Conservation (phyloP, 2,113 vertebrate genomes). For the Calonectris borealis region DNA sequence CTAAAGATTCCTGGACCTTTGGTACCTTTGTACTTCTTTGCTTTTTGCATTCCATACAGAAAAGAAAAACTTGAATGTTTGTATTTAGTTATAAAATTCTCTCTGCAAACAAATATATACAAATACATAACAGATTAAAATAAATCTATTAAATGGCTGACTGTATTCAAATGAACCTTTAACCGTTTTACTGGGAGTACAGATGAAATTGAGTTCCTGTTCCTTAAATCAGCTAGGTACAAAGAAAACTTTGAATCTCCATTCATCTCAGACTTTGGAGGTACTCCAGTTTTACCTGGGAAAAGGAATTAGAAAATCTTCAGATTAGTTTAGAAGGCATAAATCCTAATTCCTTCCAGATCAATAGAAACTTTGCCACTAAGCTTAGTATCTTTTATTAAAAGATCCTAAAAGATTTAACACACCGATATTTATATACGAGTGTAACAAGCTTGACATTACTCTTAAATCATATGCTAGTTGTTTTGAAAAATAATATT, state of each 20-base stretch:
- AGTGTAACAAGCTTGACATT: not conserved
- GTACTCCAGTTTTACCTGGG: conserved; percentile 89
- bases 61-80: not conserved
- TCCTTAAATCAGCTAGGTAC: conserved; percentile 89
- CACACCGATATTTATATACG: not conserved
- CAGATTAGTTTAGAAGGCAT: not conserved
- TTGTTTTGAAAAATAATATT: not conserved
- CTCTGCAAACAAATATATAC: not conserved
- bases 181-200: conserved; percentile 88
- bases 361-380: not conserved
- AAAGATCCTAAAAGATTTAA: not conserved
- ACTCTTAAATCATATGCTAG: not conserved
- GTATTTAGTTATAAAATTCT: not conserved
- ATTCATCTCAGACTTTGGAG: conserved; percentile 71
- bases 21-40: not conserved
- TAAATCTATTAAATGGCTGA: not conserved
- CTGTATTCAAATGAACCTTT: conserved; percentile 77
- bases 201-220: conserved; percentile 77
- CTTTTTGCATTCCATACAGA: not conserved
- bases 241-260: conserved; percentile 79
- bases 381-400: not conserved
- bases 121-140: not conserved
- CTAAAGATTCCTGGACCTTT: not conserved
- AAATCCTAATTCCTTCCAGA: not conserved
- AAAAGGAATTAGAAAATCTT: conserved; percentile 36